Evolutionary conservation across 2,797 vertebrate genomes (phyloP), one percentile per base, ranked within the genome.

Genomic region (Coregonus sp.): DNA sequence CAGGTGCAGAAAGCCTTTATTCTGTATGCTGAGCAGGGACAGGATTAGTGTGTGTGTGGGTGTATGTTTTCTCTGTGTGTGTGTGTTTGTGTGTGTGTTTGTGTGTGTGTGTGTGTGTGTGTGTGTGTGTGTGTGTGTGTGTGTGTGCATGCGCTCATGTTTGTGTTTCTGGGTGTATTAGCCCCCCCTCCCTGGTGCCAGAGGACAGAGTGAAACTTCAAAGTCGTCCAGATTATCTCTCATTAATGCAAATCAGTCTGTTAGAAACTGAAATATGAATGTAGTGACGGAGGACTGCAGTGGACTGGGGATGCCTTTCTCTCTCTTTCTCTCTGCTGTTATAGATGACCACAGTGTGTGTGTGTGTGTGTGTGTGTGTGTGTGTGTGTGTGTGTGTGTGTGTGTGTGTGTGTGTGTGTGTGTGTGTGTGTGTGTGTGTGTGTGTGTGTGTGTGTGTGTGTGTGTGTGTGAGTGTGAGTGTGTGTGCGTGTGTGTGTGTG

Each of bases 191-290:
- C 61, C 47, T 86, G 70, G 75, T 90, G 86, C 86, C 85, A 86
- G 81, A 86, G 89, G 89, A 92, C 75, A 84, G 79, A 84, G 76
- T 80, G 81, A 59, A 87, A 92, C 86, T 89, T 86, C 86, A 93
- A 92, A 92, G 86, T 77, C 82, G 56, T 86, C 78, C 81, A 84
- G 84, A 89, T 90, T 89, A 84, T 89, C 86, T 90, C 87, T 90
- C 78, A 88, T 89, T 88, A 90, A 89, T 91, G 90, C 87, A 91
- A 90, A 92, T 92, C 85, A 89, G 83, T 50, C 78, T 5, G 4
- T 85, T 86, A 76, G 81, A 86, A 89, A 87, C 83, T 86, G 82
- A 89, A 87, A 85, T 85, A 79, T 86, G 79, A 89, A 88, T 80
- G 76, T 76, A 40, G 73, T 5, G n/a, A 84, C 81, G 68, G 74